Base-by-base conservation (phyloP, 2,797 vertebrate species). In the Syndactyla subalaris region DNA sequence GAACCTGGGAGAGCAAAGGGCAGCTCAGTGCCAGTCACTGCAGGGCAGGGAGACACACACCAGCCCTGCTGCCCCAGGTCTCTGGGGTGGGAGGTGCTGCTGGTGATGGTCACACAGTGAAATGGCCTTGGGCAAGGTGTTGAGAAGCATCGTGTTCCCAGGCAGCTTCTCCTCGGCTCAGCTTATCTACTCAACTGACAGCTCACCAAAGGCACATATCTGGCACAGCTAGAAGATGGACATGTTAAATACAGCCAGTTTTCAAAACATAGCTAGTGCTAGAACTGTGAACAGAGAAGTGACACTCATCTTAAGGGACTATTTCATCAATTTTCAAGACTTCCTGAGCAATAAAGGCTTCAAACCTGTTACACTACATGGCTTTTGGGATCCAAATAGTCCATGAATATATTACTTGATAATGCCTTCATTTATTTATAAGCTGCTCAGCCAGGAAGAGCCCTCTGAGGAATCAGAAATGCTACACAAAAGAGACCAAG, bases 1-100 rank as follows among this genome's bases (percentile, higher is more conserved):
- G 99, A 99, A 89, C 99, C 99, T 99, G 95, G 82, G 86, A 84
- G 93, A 96, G 68, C 77, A 91, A 96, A 92, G 22, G 88, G 52
- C 19, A 75, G 51, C 84, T 78, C 51, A 84, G 84, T 87, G 36
- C 34, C 92, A 96, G 7, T 49, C 24, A 9, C 24, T 30, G 14
- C 15, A 34, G 19, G 41, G n/a, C 32, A 81, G 54, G 72, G 39
- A 63, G 71, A 91, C 23, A 83, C 48, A 49, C 48, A 26, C 81
- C 76, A 58, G 89, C 80, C 6, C 85, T 36, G 41, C 27, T 83
- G 84, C 55, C 54, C 46, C 49, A 46, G 34, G 57, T 76, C 81
- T 79, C 78, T 48, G 74, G 43, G 43, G 10, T 45, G 43, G 51
- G 6, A 78, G 18, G n/a, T 0, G 3, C 27, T 48, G 77, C 71